phyloP scores from a whole-genome alignment of 2,888 invertebrate species.

The Polymixis flavicincta region DNA sequence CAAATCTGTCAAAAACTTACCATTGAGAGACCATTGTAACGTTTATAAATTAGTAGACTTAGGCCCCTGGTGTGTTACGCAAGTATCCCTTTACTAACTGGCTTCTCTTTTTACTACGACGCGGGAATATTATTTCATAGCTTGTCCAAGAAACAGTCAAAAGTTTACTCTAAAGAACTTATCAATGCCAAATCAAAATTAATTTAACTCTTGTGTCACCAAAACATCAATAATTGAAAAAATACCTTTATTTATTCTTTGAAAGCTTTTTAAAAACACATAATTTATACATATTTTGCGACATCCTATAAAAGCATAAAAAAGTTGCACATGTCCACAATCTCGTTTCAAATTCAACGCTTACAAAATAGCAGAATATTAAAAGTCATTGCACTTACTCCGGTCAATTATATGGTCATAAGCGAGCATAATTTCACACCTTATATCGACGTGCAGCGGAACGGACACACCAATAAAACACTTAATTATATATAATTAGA shows the following conservation, averaged over 20 bases:
- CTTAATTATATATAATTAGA: constrained; percentile 67
- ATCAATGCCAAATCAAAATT: not conserved
- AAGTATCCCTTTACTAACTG: too few species aligned
- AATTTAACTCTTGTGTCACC: too few species aligned
- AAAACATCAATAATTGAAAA: not conserved
- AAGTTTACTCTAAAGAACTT: too few species aligned
- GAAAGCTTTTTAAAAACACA: not conserved
- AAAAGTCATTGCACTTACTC: constrained; percentile 43
- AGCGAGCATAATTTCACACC: constrained; percentile 57
- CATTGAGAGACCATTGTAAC: too few species aligned
- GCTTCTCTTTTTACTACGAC: too few species aligned
- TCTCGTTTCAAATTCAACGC: constrained; percentile 20
- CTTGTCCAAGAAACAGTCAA: too few species aligned
- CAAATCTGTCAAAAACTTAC: too few species aligned
- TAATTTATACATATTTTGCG: not conserved
- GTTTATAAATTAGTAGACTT: too few species aligned
- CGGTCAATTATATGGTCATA: constrained; percentile 54
- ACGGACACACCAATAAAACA: constrained; percentile 57
- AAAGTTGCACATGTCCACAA: constrained; percentile 10
- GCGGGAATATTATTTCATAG: too few species aligned
- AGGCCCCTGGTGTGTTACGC: too few species aligned
- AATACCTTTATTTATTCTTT: not conserved
- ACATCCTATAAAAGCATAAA: constrained; percentile 7
- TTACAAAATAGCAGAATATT: constrained; percentile 54
- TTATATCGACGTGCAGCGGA: constrained; percentile 49